Percentiles rank a stretch among this genome's conserved stretches.
Conservation (phyloP, 1,140 invertebrate species). For the Ceratina australensis region DNA sequence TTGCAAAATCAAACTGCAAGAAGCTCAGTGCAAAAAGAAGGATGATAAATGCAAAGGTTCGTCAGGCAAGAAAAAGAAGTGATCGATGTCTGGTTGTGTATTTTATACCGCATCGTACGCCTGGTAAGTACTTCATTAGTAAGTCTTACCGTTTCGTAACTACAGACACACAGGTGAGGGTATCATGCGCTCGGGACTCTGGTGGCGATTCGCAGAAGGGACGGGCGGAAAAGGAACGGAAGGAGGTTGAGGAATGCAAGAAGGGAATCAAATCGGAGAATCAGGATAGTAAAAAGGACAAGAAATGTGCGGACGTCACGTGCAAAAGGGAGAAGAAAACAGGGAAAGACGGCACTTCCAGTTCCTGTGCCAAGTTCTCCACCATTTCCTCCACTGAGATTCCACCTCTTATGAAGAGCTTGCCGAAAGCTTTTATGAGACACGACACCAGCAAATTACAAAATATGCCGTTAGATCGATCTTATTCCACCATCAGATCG, state of each 20-base stretch:
- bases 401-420: not conserved
- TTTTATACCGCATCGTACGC: too few relatives aligned
- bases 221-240: constrained; percentile 30
- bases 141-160: not conserved
- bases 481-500: constrained; percentile 2
- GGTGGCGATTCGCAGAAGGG: not conserved
- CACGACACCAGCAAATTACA: not conserved
- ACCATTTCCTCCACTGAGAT: not conserved
- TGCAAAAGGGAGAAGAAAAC: constrained; percentile 11
- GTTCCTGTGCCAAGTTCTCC: not conserved
- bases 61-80: too few relatives aligned
- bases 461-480: constrained; percentile 22
- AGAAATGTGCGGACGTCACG: not conserved
- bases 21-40: constrained; percentile 22
- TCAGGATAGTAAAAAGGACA: not conserved
- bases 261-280: not conserved
- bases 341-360: not conserved
- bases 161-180: constrained; percentile 15
- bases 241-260: constrained; percentile 56
- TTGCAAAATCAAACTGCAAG: not conserved
- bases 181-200: not conserved
- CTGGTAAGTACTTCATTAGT: too few relatives aligned
- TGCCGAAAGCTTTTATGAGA: not conserved
- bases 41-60: constrained; percentile 17
- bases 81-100: too few relatives aligned